Base-by-base conservation (phyloP, 2,888 invertebrate species). In the Cheilosia impressa region DNA sequence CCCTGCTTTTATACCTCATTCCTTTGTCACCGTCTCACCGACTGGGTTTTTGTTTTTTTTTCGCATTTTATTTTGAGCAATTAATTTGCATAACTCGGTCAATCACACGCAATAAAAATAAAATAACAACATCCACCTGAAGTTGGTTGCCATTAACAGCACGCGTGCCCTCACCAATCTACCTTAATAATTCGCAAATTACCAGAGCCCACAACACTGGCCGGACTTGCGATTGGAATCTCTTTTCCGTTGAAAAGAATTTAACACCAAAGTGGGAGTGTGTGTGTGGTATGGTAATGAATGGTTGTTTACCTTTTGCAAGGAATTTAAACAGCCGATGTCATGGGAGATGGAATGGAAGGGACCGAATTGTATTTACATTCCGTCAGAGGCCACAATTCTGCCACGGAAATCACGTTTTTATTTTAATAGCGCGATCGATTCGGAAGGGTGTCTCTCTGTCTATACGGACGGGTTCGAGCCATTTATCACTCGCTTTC, bases 1-100 rank as follows among this genome's bases (percentile, higher is more conserved):
- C 13, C 38, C 38, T 38, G 38, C 38, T 38, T 4, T 3, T 4
- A 38, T 2, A 13, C 38, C 38, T 13, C 2, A 38, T 1, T 13
- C 13, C 10, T 4, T 13, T 4, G 13, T 38, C 4, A 13, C 3
- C 27, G 27, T 38, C 10, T 38, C 10, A 3, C 34, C 3, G 34
- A 10, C 3, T 10, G 10, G 0, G 5, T 2, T 34, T 10, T 10
- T 17, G n/a, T 31, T 17, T 27, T 45, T 2, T 50, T 34, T 43
- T 6, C 6, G 5, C 6, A 17, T 9, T 45, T 38, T 63, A 55
- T 71, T 71, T 71, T 71, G 57, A 55, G 34, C 69, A 63, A 41
- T 24, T 47, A 78, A 78, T 78, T 78, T 57, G 63, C 55, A 78
- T 71, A 71, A 78, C 17, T 71, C 78, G 78, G 78, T 57, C 78